Base-by-base conservation (phyloP, 2,113 vertebrate species). In the Hydrolagus affinis region DNA sequence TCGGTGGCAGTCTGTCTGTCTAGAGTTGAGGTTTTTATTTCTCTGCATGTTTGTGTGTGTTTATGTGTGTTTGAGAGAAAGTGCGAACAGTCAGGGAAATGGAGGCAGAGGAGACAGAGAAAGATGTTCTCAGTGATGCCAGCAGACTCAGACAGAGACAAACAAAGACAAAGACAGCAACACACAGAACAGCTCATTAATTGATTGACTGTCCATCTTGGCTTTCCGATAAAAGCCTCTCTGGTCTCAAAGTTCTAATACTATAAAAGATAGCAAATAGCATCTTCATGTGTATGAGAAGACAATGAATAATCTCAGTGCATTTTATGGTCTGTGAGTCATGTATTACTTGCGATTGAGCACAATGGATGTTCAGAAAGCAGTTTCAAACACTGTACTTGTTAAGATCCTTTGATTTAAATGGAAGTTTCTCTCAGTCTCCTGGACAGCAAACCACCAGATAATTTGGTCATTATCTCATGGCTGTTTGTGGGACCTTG, bases 171-270 rank as follows among this genome's bases (percentile, higher is more conserved):
- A 28, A 28, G 25, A 83, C 25, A 59, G 30, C 15, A 83, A 8
- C 23, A 83, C 78, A 83, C 62, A 30, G 19, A 32, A 23, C 25
- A 32, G 62, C 25, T 68, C 25, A 64, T 83, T 66, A 83, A 83
- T 66, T 66, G 78, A 83, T 83, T 66, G 62, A 25, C 23, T 17
- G 17, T 32, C 62, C 32, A 83, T 83, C 32, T 83, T 83, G 62
- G 15, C 66, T 83, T 83, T 28, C 60, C 15, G 66, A 83, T 83
- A 66, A 66, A 44, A 66, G 78, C 28, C 66, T 83, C 17, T 66
- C 78, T 83, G 17, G 32, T 25, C 25, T 83, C 25, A 21, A 75
- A 75, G 60, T 64, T 14, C 62, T 30, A 66, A 83, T 28, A 83
- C 25, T 83, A 32, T 66, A 56, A 68, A 25, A 66, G 21, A 10